phyloP scores from a whole-genome alignment of 2,888 invertebrate genomes.

The Coecobrya sp. region DNA sequence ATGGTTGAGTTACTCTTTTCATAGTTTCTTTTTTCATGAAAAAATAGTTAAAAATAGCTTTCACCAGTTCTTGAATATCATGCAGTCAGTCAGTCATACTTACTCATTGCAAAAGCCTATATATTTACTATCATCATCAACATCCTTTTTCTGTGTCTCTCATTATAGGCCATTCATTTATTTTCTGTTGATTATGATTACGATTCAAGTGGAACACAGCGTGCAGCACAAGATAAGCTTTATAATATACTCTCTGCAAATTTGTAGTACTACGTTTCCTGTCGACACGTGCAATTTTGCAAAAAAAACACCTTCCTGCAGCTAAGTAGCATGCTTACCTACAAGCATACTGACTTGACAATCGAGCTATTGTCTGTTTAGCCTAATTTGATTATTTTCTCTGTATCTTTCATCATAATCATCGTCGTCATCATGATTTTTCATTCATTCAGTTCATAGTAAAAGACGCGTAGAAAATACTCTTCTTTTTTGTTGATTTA shows the following conservation, averaged over 20 bases:
- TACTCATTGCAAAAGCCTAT: neutral
- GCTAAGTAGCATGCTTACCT: constrained; percentile 41
- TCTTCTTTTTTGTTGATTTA: constrained; percentile 41
- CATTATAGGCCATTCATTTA: constrained; percentile 54
- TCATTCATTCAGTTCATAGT: constrained; percentile 17
- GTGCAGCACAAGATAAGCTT: constrained; percentile 30
- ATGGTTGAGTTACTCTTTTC: constrained; percentile 77
- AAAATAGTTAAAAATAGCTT: constrained; percentile 75
- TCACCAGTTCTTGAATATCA: constrained; percentile 72
- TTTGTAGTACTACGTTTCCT: neutral
- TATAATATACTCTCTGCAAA: constrained; percentile 34
- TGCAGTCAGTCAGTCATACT: neutral
- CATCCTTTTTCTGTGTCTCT: neutral
- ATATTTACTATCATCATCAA: constrained; percentile 42
- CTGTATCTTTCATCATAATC: constrained; percentile 58
- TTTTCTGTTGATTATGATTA: constrained; percentile 39
- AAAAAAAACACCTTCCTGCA: constrained; percentile 36
- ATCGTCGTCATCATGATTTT: constrained; percentile 45
- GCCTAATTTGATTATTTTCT: constrained; percentile 78
- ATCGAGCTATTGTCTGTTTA: constrained; percentile 68
- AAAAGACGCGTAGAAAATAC: neutral
- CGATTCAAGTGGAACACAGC: constrained; percentile 73
- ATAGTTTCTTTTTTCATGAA: constrained; percentile 61
- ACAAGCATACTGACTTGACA: constrained; percentile 46
- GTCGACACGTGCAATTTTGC: constrained; percentile 38